Evolutionary conservation across 1,140 invertebrate genomes (phyloP).

Genomic region (Tribolium madens): DNA sequence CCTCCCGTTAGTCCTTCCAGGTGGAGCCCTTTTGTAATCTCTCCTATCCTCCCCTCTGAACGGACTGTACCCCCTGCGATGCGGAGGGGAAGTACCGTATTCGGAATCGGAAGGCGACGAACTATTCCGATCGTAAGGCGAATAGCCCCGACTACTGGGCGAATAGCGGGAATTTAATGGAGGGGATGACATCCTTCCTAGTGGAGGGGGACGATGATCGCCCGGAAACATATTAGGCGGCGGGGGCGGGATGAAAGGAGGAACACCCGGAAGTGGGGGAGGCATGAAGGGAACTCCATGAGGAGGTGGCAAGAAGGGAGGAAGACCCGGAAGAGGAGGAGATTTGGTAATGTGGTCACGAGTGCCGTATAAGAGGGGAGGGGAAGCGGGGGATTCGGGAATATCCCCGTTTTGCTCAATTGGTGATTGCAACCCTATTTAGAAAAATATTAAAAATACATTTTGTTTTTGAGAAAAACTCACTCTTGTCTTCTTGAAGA

Average conservation of each 20-base stretch:
- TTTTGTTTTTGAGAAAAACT: slow-evolving; percentile 2
- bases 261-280: slow-evolving; percentile 65
- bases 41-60: slow-evolving; percentile 58
- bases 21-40: slow-evolving; percentile 56
- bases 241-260: slow-evolving; percentile 63
- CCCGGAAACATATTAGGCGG: slow-evolving; percentile 67
- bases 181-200: slow-evolving; percentile 75
- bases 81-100: slow-evolving; percentile 59
- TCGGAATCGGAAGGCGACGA: slow-evolving; percentile 62
- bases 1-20: slow-evolving; percentile 51
- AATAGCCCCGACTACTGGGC: slow-evolving; percentile 61
- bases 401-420: slow-evolving; percentile 63
- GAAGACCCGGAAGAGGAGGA: slow-evolving; percentile 68
- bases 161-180: slow-evolving; percentile 63
- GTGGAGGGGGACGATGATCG: slow-evolving; percentile 72
- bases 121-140: slow-evolving; percentile 61
- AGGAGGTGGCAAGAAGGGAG: slow-evolving; percentile 63
- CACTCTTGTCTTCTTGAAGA: slow-evolving; percentile 61
- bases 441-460: background rate
- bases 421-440: slow-evolving; percentile 58
- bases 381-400: slow-evolving; percentile 67
- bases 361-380: slow-evolving; percentile 64
- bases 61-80: slow-evolving; percentile 56
- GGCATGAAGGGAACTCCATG: slow-evolving; percentile 61
- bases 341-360: slow-evolving; percentile 67